phyloP scores from a whole-genome alignment of 1,140 invertebrate genomes.

The Euura saliciscinereae region DNA sequence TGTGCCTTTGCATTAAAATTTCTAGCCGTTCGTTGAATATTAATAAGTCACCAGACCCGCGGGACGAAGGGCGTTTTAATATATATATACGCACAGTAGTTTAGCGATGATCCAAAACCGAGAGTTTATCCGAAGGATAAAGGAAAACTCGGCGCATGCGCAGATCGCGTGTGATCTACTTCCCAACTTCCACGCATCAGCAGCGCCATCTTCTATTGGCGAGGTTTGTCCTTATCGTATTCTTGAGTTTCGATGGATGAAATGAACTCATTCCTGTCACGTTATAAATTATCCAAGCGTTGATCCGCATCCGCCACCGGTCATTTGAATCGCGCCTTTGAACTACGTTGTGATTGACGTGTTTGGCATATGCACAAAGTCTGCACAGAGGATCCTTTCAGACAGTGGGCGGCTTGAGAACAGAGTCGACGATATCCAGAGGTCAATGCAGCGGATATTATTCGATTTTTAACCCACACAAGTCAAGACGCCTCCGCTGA shows the following conservation, averaged over 20 bases:
- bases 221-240: background rate
- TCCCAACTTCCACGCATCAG: no score
- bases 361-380: background rate
- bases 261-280: background rate
- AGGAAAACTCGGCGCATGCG: no score
- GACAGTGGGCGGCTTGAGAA: background rate
- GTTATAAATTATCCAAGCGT: background rate
- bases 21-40: background rate
- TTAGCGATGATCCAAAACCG: no score
- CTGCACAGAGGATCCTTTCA: background rate
- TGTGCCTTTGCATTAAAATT: conserved; percentile 2
- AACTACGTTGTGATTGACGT: background rate
- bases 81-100: background rate
- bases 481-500: background rate
- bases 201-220: no score
- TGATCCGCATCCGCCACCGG: background rate
- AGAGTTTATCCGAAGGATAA: no score
- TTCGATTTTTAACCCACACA: background rate
- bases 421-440: background rate
- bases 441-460: background rate
- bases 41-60: background rate
- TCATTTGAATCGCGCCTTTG: background rate
- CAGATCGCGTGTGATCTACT: no score
- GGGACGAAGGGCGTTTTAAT: background rate
- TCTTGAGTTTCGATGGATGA: background rate